Evolutionary conservation across 2,888 invertebrate species (phyloP).

Genomic region (Ichneumon xanthorius): DNA sequence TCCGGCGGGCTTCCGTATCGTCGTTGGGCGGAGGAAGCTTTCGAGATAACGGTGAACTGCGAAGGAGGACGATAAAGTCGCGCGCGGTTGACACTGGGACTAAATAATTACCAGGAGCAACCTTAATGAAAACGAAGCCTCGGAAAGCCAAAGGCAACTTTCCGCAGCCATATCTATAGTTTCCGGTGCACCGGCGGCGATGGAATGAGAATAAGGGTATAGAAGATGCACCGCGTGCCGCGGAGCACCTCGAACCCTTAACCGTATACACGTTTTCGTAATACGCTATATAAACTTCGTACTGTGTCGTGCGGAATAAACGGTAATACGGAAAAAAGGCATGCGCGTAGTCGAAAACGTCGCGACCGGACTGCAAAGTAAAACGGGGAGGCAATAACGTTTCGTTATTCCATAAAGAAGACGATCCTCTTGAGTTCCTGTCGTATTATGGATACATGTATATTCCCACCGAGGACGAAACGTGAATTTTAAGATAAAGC

Average conservation of each 20-base stretch:
- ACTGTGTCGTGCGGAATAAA: not conserved
- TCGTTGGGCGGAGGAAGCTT: not conserved
- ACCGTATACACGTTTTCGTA: slow-evolving; percentile 3
- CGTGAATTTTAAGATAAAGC: not conserved
- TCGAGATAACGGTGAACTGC: not conserved
- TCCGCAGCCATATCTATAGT: not conserved
- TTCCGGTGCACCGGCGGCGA: not conserved
- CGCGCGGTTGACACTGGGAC: slow-evolving; percentile 61
- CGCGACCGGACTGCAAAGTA: not conserved
- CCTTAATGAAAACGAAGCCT: slow-evolving; percentile 66
- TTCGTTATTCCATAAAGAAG: slow-evolving; percentile 2
- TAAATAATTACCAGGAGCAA: slow-evolving; percentile 64
- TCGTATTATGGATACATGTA: not conserved
- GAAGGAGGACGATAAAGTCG: slow-evolving; percentile 62
- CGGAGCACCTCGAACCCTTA: not conserved
- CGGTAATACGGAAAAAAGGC: not conserved
- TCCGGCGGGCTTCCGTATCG: not conserved
- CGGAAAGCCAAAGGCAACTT: not conserved
- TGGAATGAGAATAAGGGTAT: not conserved
- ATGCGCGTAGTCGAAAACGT: not conserved
- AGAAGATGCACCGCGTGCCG: not conserved
- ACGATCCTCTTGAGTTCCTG: not conserved
- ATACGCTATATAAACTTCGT: not conserved
- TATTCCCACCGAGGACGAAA: not conserved
- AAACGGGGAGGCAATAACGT: not conserved